Evolutionary conservation across 2,113 vertebrate species (phyloP).

Genomic region (Carettochelys insculpta): DNA sequence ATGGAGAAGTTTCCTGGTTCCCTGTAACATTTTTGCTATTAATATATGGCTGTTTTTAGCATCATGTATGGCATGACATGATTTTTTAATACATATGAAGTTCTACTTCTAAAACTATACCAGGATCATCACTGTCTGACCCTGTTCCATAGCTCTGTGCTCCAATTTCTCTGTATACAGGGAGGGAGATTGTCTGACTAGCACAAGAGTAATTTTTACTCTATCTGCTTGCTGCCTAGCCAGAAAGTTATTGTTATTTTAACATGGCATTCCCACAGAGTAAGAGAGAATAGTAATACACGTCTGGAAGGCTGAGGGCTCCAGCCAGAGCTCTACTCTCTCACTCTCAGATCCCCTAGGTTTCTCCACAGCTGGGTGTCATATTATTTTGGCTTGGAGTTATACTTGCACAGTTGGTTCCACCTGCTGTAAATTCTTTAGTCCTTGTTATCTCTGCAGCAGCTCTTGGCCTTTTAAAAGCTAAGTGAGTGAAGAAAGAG

Average conservation of each 20-base stretch:
- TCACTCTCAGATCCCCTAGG: background rate
- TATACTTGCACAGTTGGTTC: conserved; percentile 30
- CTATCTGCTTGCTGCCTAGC: background rate
- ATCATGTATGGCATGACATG: fast-evolving
- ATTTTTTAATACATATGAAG: fast-evolving
- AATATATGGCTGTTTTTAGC: fast-evolving
- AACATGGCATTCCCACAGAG: background rate
- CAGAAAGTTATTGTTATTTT: background rate
- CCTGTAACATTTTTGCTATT: fast-evolving
- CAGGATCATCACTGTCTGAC: background rate
- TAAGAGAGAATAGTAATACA: background rate
- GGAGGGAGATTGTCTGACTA: background rate
- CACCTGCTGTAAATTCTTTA: conserved; percentile 49
- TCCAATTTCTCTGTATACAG: background rate
- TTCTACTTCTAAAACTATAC: fast-evolving
- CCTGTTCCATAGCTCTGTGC: fast-evolving
- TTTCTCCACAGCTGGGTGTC: conserved; percentile 13
- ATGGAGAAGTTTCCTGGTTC: background rate
- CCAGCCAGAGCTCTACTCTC: background rate
- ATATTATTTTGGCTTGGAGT: background rate
- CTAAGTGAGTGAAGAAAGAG: background rate
- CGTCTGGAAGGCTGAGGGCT: background rate
- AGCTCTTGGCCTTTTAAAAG: conserved; percentile 44
- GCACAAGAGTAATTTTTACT: background rate
- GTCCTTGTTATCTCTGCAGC: conserved; percentile 43